Conservation (phyloP, 1,140 invertebrate genomes). For the Aphis gossypii region DNA sequence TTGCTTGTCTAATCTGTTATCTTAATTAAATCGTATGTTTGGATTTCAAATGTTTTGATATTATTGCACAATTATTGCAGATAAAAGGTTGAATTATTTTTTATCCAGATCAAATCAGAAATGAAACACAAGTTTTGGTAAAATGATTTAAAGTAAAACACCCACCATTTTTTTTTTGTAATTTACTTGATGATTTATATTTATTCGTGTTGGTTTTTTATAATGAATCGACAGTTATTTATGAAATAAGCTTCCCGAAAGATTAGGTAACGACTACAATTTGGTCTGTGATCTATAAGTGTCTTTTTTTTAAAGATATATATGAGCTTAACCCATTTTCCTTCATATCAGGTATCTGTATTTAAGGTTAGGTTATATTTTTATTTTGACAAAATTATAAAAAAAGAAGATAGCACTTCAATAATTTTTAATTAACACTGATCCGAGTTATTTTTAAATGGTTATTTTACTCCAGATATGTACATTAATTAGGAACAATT, state of each 20-base stretch:
- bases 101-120: background rate
- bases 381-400: too few relatives aligned
- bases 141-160: background rate
- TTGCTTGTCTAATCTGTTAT: background rate
- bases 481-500: too few relatives aligned
- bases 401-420: too few relatives aligned
- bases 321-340: too few relatives aligned
- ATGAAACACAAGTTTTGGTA: background rate
- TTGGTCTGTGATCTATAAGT: too few relatives aligned
- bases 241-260: background rate
- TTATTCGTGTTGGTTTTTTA: background rate
- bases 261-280: background rate
- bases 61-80: background rate
- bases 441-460: too few relatives aligned
- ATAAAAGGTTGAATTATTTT: background rate
- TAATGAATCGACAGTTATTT: background rate
- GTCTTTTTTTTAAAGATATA: too few relatives aligned
- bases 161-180: background rate
- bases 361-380: too few relatives aligned
- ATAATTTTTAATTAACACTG: too few relatives aligned
- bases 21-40: background rate
- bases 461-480: too few relatives aligned
- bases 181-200: background rate
- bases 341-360: too few relatives aligned
- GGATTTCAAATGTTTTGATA: background rate